Base-by-base conservation (phyloP, 1,140 invertebrate genomes). In the Elymnias hypermnestra region DNA sequence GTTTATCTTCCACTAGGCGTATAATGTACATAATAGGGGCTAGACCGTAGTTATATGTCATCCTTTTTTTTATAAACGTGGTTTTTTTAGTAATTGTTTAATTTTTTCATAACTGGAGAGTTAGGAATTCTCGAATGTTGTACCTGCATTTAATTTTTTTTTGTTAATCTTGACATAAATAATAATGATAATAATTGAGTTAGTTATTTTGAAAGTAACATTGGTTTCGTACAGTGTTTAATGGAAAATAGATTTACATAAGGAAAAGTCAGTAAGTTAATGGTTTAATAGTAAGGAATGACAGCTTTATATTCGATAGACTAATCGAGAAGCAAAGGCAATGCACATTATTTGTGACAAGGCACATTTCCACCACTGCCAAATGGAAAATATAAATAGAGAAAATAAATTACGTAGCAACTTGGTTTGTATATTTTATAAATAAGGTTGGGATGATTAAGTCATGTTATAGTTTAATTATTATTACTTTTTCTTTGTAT, bases 301-400 rank as follows among this genome's bases (percentile, higher is more conserved):
- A 74, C 73, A 85, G 82, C 82, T 83, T 83, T 85, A 83, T 75
- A 64, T 65, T 73, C 57, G 58, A 51, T 67, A 82, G 64, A 74
- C 72, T 66, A 61, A 71, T 65, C 64, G 62, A 65, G 63, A 65
- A 50, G 50, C 57, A 58, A 45, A 62, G 63, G 50, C 50, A 56
- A 55, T 63, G 63, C 70, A 73, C 70, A 68, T 71, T 47, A 59
- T 63, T 71, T 79, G 66, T 72, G 70, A 83, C 86, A 85, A 87
- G 86, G 86, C 86, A 87, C 86, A 87, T 87, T 79, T 86, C 83
- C 83, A 86, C 71, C 82, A 86, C 74, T 83, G 85, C 83, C 85
- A 79, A 81, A 79, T 70, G 67, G 57, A 63, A 72, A 71, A 65
- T 61, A 55, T 68, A 53, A 67, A 58, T 60, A 71, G 65, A 47